phyloP scores from a whole-genome alignment of 2,797 vertebrate species.

The Clarias laeviceps region DNA sequence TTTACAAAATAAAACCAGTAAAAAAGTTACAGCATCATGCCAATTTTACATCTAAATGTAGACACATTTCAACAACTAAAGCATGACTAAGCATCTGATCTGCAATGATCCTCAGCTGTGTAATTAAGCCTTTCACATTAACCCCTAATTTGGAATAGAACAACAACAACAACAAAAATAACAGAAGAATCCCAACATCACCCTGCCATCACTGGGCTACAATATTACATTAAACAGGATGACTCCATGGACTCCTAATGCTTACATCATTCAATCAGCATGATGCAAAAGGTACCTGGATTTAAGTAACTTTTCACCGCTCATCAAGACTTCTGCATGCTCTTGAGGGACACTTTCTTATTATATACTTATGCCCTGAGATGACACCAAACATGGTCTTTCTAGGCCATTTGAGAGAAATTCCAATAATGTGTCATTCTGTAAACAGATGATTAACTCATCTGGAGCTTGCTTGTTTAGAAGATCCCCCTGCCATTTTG shows the following conservation, averaged over 20 bases:
- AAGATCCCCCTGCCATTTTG: not conserved
- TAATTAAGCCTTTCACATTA: not conserved
- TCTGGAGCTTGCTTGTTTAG: not conserved
- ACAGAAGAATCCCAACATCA: not conserved
- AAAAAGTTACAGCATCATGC: not conserved
- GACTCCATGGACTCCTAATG: not conserved
- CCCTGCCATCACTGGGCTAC: not conserved
- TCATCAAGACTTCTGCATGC: not conserved
- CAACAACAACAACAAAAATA: not conserved
- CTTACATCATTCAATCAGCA: constrained; percentile 17
- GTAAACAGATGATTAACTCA: not conserved
- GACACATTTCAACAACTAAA: not conserved
- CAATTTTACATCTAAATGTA: not conserved
- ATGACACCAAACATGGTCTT: no score
- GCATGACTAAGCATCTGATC: not conserved
- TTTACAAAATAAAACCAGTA: not conserved
- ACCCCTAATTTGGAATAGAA: not conserved
- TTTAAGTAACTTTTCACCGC: not conserved
- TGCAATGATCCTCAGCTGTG: not conserved
- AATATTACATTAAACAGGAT: not conserved
- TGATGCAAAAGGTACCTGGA: not conserved
- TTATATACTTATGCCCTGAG: not conserved
- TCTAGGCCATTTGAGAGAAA: not conserved
- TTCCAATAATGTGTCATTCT: not conserved
- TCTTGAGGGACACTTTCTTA: not conserved